phyloP scores from a whole-genome alignment of 2,113 vertebrate species.

The Danio rerio region GRCz12tu NC_133188.1:48272001-48272500 shows the following conservation, averaged over 20 bases:
- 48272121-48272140: not conserved
- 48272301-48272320: not conserved
- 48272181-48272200: not conserved
- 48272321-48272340: too few species aligned
- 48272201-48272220: not conserved
- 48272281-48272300: not conserved
- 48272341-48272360: not conserved
- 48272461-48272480: not conserved
- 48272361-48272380: constrained; percentile 14
- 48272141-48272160: not conserved
- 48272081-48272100: not conserved
- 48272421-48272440: not conserved
- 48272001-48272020: too few species aligned
- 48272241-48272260: not conserved
- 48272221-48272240: not conserved
- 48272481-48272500: not conserved
- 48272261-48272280: not conserved
- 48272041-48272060: not conserved
- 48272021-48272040: not conserved
- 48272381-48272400: not conserved
- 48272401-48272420: constrained; percentile 1
- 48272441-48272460: not conserved
- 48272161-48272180: not conserved
- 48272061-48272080: not conserved
- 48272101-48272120: not conserved